A percentile compares a stretch with the other conserved stretches of the same genome.
phyloP scores from a whole-genome alignment of 2,113 vertebrate genomes.

The Rhodinocichla rosea region DNA sequence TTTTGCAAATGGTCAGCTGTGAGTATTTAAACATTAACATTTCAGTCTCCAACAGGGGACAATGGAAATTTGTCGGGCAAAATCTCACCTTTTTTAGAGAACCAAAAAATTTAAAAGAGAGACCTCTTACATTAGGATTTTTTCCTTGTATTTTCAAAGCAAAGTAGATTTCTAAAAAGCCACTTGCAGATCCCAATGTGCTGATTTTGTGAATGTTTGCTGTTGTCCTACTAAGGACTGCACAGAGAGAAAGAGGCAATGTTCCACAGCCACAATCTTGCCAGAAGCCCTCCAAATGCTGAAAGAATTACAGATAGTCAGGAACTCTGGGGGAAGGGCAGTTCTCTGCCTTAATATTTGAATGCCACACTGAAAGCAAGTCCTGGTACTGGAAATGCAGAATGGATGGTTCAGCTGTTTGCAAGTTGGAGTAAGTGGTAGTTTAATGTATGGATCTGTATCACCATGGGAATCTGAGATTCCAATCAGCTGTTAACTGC shows the following conservation, averaged over 20 bases:
- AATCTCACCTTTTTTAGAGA: not conserved
- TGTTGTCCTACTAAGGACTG: not conserved
- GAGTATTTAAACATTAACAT: not conserved
- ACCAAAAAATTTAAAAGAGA: not conserved
- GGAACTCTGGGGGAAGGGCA: not conserved
- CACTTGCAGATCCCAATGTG: not conserved
- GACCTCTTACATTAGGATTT: not conserved
- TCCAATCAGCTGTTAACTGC: not conserved
- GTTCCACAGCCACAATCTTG: not conserved
- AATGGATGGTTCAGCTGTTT: not conserved
- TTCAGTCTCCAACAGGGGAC: accelerated
- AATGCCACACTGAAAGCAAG: not conserved
- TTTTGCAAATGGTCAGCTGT: not conserved
- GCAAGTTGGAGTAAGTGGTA: not conserved
- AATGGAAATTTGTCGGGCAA: not conserved
- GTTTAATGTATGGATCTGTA: not conserved
- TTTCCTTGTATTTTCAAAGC: not conserved
- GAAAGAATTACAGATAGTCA: not conserved
- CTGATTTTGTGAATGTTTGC: not conserved
- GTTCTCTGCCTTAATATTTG: not conserved
- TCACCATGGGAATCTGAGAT: not conserved
- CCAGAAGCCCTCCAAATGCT: not conserved
- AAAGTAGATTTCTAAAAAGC: not conserved
- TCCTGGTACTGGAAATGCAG: not conserved
- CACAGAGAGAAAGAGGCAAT: not conserved